Evolutionary conservation across 2,113 vertebrate genomes (phyloP), one percentile per base, ranked within the genome.

Genomic region (Nesoenas mayeri): DNA sequence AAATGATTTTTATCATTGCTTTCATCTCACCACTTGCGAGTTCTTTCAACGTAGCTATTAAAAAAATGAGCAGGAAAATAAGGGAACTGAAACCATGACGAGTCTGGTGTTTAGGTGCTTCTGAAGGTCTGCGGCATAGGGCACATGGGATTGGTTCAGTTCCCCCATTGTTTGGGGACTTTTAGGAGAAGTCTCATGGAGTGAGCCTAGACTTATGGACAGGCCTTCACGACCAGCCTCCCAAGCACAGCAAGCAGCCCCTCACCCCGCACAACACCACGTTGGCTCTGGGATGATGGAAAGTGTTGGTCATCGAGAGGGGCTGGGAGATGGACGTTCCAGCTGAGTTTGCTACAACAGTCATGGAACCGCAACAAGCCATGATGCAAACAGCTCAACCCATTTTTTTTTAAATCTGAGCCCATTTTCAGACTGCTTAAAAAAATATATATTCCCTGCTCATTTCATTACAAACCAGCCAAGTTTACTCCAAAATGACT

Each of bases 401-500:
- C 0, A 50, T n/a, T 44, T 50, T 15, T 26, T 15, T 51, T n/a
- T 48, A 70, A 21, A 79, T 69, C 61, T 71, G 8, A 91, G 57
- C 10, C 48, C 70, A 85, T 91, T 89, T 87, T 85, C 54, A 94
- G 58, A 28, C 19, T 79, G 34, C 72, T 95, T 88, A 56, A 34
- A 72, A 70, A 74, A 83, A 88, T 57, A 20, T n/a, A 53, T 34
- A 77, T 79, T 89, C 81, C 66, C 74, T 89, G 66, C 36, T 94
- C 54, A 77, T 89, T 91, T 78, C 50, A 50, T 78, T 75, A 87
- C 62, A 77, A 95, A 87, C 31, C 10, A 88, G 10, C n/a, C 66
- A 95, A 94, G 61, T 81, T 95, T 87, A 91, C 86, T 89, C 83
- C 77, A 87, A 77, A 92, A 85, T 95, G 48, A 96, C 69, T 95